phyloP scores from a whole-genome alignment of 2,888 invertebrate species.

The Pediacus dermestoides region DNA sequence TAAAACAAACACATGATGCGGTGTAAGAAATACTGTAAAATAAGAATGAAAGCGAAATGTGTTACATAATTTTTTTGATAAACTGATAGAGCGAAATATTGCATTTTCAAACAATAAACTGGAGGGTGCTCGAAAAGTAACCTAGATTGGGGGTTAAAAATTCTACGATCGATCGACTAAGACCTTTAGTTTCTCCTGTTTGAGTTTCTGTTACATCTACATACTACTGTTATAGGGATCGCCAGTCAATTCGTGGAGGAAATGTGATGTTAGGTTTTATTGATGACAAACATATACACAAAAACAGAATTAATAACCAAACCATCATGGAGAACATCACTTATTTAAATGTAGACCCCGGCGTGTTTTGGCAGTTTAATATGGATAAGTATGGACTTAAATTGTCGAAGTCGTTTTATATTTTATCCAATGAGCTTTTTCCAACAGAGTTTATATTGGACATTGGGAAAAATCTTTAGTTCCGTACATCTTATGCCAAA shows the following conservation, averaged over 20 bases:
- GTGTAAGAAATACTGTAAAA: no score
- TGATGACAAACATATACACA: constrained; percentile 59
- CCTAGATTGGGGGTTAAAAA: no score
- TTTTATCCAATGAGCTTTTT: no score
- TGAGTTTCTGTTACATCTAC: constrained; percentile 1
- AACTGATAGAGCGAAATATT: no score
- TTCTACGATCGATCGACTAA: no score
- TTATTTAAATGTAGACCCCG: constrained; percentile 56
- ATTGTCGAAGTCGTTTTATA: no score
- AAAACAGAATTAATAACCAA: constrained; percentile 25
- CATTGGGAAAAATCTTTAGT: no score
- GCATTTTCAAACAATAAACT: no score
- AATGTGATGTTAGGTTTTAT: constrained; percentile 61
- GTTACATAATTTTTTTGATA: no score
- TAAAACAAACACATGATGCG: no score
- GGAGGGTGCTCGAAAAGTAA: neutral
- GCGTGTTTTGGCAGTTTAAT: constrained; percentile 64
- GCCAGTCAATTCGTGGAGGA: constrained; percentile 54
- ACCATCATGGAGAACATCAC: constrained; percentile 54
- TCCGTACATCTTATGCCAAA: constrained; percentile 40
- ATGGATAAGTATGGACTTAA: constrained; percentile 61
- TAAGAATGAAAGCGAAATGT: no score
- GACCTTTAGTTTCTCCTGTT: constrained; percentile 7
- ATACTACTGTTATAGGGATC: constrained; percentile 50
- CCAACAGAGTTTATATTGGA: no score